These are phyloP conservation scores for Acipenser transmontanus DNA, from an alignment of 2,797 vertebrate genomes.

Conservation along the genomic window DNA sequence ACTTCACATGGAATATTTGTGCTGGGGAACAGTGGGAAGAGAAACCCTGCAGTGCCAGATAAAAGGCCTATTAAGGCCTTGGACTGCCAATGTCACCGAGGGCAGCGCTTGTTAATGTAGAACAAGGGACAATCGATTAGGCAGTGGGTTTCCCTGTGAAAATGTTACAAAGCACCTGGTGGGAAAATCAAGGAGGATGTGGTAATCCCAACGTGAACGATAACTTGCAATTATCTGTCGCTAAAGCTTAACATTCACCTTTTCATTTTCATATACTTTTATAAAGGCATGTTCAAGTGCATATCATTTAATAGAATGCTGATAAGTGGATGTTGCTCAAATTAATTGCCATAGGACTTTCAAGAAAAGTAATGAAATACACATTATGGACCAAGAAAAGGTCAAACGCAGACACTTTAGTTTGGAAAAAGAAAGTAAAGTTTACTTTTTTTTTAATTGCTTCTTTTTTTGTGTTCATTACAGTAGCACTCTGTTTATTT, in stretches of 20 bases:
- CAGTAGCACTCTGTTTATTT: too few species aligned
- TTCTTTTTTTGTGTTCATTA: too few species aligned
- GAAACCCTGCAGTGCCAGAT: constrained; percentile 18
- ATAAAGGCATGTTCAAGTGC: too few species aligned
- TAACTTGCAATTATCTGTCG: not conserved
- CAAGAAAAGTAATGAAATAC: too few species aligned
- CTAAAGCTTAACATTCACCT: not conserved
- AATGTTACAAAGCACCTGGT: constrained; percentile 2
- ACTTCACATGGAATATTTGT: constrained; percentile 35
- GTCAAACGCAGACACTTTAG: too few species aligned
- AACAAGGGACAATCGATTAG: not conserved
- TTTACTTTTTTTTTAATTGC: too few species aligned
- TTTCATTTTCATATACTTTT: too few species aligned
- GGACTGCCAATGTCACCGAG: constrained; percentile 1
- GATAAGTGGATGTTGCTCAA: too few species aligned
- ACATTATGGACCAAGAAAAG: too few species aligned
- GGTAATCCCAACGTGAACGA: not conserved
- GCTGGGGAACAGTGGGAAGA: constrained; percentile 30
- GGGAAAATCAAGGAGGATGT: not conserved
- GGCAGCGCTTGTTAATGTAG: not conserved
- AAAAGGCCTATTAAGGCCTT: constrained; percentile 8
- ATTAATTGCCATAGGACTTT: too few species aligned
- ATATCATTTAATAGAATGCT: too few species aligned
- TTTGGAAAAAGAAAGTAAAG: too few species aligned
- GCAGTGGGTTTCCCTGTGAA: not conserved